Evolutionary conservation across 2,113 vertebrate species (phyloP).

Genomic region (Neolamprologus sp.): DNA sequence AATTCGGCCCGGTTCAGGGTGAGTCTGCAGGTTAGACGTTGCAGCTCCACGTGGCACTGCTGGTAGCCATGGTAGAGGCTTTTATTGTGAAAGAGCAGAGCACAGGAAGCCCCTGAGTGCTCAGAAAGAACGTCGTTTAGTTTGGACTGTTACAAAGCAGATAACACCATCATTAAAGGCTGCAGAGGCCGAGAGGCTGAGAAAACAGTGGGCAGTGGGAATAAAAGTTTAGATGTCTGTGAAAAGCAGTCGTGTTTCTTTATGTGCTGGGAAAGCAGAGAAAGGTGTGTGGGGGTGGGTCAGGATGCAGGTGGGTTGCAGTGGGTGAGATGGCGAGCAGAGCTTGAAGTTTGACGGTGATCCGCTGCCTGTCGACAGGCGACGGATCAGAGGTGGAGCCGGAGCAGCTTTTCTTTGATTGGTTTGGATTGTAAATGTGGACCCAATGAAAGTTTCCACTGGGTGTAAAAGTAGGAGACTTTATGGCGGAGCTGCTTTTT

Average conservation of each 20-base stretch:
- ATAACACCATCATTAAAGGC: neutral
- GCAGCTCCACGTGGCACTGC: neutral
- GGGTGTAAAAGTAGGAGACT: neutral
- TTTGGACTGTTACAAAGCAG: neutral
- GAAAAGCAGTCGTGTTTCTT: neutral
- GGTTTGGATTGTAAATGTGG: neutral
- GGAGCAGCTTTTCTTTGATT: neutral
- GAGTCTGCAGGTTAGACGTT: neutral
- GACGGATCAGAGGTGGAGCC: neutral
- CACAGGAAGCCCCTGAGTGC: neutral
- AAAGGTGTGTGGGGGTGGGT: neutral
- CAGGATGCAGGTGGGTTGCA: neutral
- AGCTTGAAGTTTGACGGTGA: neutral
- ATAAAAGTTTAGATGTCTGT: neutral
- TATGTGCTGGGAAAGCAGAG: neutral
- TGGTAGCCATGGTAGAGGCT: neutral
- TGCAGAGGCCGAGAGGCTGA: neutral
- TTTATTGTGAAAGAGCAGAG: neutral
- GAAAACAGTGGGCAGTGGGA: neutral
- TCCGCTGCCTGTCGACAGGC: neutral
- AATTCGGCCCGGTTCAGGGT: rapidly evolving
- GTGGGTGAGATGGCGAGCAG: neutral
- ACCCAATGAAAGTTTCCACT: neutral
- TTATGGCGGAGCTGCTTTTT: neutral
- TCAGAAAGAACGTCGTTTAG: rapidly evolving